Evolutionary conservation across 2,797 vertebrate species (phyloP), one percentile per base, ranked within the genome.

Genomic region (Melanotaenia nigrans): DNA sequence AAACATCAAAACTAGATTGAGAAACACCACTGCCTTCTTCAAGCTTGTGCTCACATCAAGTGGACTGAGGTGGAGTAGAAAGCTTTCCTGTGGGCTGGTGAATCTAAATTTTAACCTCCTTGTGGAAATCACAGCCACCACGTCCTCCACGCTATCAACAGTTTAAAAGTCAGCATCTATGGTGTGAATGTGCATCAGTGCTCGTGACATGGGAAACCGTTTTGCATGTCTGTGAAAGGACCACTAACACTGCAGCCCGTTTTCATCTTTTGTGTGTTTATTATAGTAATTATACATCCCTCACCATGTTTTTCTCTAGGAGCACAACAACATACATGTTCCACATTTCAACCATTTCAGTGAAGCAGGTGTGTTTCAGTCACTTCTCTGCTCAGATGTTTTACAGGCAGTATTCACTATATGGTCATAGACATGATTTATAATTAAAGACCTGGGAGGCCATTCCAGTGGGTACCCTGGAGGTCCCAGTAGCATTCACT

Each of bases 381-480:
- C 24, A 16, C 56, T 71, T 59, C 5, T 38, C 59, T 62, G 59
- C 69, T 69, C 78, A 78, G 58, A 82, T 72, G 72, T 58, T 69
- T 75, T 70, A 60, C 51, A 70, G 64, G 63, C 47, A 61, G 76
- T 36, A 13, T 11, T 3, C 10, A 12, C 58, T 56, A 65, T 82
- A 76, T 71, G 28, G 22, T 67, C 71, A 68, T 32, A 61, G 76
- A 61, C 68, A 60, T 53, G 38, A 30, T 86, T 79, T 62, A 82
- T 80, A 81, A 86, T 86, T 83, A 36, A 76, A 79, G 49, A 76
- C 4, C 42, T 32, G n/a, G 54, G 45, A 67, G 73, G 40, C 60
- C 12, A 1, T 65, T 75, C 60, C 22, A 11, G 66, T 49, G 49
- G 66, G 14, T 71, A 33, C 74, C 78, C 63, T 55, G 38, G 53